Evolutionary conservation across 2,888 invertebrate species (phyloP).

Genomic region (Drosophila maculinotata): DNA sequence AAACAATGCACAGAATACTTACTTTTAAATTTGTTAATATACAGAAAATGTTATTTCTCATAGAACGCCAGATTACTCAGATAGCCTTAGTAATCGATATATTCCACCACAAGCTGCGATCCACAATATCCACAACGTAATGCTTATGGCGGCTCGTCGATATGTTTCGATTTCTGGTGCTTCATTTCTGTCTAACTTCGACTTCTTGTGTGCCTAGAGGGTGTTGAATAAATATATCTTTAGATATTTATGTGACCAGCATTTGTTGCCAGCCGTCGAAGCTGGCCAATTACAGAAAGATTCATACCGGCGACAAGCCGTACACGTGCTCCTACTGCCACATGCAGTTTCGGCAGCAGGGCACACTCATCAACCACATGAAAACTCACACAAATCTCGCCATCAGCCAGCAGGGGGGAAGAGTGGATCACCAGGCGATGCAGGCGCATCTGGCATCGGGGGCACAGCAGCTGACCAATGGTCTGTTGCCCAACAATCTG

Average conservation of each 20-base stretch:
- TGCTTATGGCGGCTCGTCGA: constrained; percentile 15
- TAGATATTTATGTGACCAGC: constrained; percentile 22
- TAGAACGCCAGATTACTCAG: not conserved
- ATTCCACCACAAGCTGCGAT: not conserved
- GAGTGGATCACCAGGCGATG: constrained; percentile 25
- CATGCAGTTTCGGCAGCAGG: constrained; percentile 38
- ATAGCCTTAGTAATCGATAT: not conserved
- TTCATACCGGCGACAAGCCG: constrained; percentile 37
- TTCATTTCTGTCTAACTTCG: constrained; percentile 30
- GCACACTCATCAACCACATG: constrained; percentile 32
- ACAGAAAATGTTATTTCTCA: no score
- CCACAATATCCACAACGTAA: not conserved
- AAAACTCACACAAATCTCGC: constrained; percentile 35
- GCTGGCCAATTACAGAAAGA: constrained; percentile 36
- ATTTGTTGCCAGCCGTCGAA: constrained; percentile 23
- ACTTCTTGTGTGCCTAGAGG: constrained; percentile 18
- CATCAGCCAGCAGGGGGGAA: constrained; percentile 21
- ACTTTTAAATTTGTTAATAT: no score
- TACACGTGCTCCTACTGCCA: constrained; percentile 38
- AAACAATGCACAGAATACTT: no score
- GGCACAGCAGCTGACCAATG: constrained; percentile 35
- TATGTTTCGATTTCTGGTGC: constrained; percentile 21
- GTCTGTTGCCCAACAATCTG: constrained; percentile 27
- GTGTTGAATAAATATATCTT: constrained; percentile 23
- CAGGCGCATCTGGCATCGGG: constrained; percentile 27